A percentile compares a stretch with the other conserved stretches of the same genome.
These are phyloP conservation scores for Rachycentron canadum DNA, from an alignment of 2,797 vertebrate genomes.

Conservation along the genomic window DNA sequence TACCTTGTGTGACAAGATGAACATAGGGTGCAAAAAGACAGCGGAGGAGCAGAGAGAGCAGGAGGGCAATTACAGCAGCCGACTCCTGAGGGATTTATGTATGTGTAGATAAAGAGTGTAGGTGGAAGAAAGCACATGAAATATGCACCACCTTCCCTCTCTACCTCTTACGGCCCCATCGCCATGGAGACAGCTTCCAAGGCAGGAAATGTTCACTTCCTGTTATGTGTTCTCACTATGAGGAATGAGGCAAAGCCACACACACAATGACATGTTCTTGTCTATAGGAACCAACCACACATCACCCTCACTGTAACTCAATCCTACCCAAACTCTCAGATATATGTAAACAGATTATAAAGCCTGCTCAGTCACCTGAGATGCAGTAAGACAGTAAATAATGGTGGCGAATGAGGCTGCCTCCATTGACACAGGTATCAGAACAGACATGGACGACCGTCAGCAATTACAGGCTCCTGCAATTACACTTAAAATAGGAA, in stretches of 20 bases:
- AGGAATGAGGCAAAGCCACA: slow-evolving; percentile 6
- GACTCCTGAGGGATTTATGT: slow-evolving; percentile 19
- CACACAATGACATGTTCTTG: background rate
- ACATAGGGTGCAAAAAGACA: slow-evolving; percentile 32
- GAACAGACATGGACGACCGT: background rate
- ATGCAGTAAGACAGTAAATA: slow-evolving; percentile 14
- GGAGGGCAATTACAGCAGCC: slow-evolving; percentile 60
- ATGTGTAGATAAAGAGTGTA: slow-evolving; percentile 42
- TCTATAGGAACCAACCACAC: background rate
- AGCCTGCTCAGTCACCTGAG: background rate
- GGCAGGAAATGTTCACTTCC: slow-evolving; percentile 45
- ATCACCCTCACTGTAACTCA: background rate
- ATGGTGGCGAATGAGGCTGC: slow-evolving; percentile 3
- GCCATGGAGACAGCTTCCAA: slow-evolving; percentile 73
- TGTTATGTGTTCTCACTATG: slow-evolving; percentile 1
- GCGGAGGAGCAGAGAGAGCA: slow-evolving; percentile 30
- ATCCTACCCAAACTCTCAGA: slow-evolving; percentile 4
- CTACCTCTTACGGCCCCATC: slow-evolving; percentile 42
- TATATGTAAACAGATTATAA: background rate
- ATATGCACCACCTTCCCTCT: slow-evolving; percentile 28
- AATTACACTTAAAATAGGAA: slow-evolving; percentile 20
- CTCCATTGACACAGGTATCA: slow-evolving; percentile 9
- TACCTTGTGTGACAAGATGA: slow-evolving; percentile 60
- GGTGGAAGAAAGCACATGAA: slow-evolving; percentile 44
- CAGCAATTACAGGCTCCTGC: background rate